Percentiles rank a stretch among this genome's conserved stretches.
phyloP scores from a whole-genome alignment of 2,113 vertebrate genomes.

The Oncorhynchus nerka region DNA sequence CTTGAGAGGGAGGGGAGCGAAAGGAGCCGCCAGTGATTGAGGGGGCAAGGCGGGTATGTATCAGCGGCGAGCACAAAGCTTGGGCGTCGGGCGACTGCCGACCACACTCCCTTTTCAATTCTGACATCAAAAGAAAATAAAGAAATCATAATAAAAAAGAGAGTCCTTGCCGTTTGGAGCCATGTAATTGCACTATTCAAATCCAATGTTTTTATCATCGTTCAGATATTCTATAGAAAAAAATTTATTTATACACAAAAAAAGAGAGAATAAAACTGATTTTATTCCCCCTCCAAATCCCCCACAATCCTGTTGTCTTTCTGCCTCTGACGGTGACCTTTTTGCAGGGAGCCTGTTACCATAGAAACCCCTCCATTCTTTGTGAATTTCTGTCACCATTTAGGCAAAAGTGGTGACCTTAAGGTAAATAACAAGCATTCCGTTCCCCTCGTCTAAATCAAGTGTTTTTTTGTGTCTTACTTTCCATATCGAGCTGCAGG shows the following conservation, averaged over 20 bases:
- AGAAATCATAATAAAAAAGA: constrained; percentile 73
- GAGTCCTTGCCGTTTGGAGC: constrained; percentile 60
- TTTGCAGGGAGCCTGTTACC: constrained; percentile 76
- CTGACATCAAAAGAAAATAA: constrained; percentile 76
- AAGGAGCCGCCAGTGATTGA: constrained; percentile 71
- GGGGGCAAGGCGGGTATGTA: constrained; percentile 74
- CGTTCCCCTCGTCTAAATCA: constrained; percentile 10
- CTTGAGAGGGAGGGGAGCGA: constrained; percentile 62
- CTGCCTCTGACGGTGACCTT: constrained; percentile 76
- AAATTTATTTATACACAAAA: background rate
- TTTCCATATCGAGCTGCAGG: constrained; percentile 3
- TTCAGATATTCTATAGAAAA: constrained; percentile 52
- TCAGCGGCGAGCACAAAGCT: constrained; percentile 80
- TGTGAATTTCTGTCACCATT: constrained; percentile 47
- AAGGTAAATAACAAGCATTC: constrained; percentile 38
- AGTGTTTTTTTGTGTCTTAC: background rate
- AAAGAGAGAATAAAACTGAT: constrained; percentile 41
- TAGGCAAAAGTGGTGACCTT: constrained; percentile 49
- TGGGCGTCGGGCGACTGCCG: constrained; percentile 55
- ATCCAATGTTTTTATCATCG: constrained; percentile 67
- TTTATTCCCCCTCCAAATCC: constrained; percentile 59
- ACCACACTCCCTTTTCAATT: constrained; percentile 78
- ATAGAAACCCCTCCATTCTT: constrained; percentile 67
- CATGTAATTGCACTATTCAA: constrained; percentile 76
- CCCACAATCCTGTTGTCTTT: constrained; percentile 72